These are phyloP conservation scores for Pipa parva DNA, from an alignment of 2,113 vertebrate genomes.

Conservation along the genomic window DNA sequence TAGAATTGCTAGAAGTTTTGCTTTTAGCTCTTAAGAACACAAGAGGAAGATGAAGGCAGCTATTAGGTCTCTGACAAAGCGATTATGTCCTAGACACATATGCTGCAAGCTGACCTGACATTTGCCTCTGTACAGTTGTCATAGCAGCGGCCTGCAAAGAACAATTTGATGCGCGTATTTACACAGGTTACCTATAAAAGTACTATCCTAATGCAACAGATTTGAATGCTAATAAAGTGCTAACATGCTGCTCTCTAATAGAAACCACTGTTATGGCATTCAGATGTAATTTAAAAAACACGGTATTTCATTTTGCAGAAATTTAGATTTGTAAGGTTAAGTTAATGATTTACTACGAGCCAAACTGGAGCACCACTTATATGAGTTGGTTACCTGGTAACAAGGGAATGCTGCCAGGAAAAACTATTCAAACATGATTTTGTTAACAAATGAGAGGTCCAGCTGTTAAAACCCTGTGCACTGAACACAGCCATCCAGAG, in stretches of 20 bases:
- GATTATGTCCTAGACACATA: slow-evolving; percentile 51
- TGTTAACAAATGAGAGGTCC: slow-evolving; percentile 39
- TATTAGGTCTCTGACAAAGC: slow-evolving; percentile 60
- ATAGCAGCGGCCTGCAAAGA: slow-evolving; percentile 64
- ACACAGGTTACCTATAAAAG: slow-evolving; percentile 18
- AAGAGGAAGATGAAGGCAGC: slow-evolving; percentile 47
- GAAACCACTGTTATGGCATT: slow-evolving; percentile 10
- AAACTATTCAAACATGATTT: slow-evolving; percentile 37
- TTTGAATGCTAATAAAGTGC: slow-evolving; percentile 42
- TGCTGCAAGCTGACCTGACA: slow-evolving; percentile 61
- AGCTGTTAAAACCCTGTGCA: slow-evolving; percentile 30
- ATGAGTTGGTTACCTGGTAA: slow-evolving; percentile 16
- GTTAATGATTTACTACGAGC: slow-evolving; percentile 23
- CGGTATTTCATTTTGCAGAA: slow-evolving; percentile 31
- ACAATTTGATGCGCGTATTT: slow-evolving; percentile 41
- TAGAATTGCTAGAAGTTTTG: slow-evolving; percentile 43
- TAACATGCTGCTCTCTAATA: slow-evolving; percentile 1
- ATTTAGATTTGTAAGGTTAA: slow-evolving; percentile 30
- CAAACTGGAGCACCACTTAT: background rate
- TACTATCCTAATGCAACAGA: slow-evolving; percentile 35
- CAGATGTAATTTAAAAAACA: background rate
- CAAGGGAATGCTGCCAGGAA: slow-evolving; percentile 28
- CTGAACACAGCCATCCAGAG: background rate
- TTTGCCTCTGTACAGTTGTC: slow-evolving; percentile 66
- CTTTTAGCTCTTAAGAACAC: slow-evolving; percentile 46